Conservation (phyloP, 2,113 vertebrate genomes). For the Eretmochelys imbricata region DNA sequence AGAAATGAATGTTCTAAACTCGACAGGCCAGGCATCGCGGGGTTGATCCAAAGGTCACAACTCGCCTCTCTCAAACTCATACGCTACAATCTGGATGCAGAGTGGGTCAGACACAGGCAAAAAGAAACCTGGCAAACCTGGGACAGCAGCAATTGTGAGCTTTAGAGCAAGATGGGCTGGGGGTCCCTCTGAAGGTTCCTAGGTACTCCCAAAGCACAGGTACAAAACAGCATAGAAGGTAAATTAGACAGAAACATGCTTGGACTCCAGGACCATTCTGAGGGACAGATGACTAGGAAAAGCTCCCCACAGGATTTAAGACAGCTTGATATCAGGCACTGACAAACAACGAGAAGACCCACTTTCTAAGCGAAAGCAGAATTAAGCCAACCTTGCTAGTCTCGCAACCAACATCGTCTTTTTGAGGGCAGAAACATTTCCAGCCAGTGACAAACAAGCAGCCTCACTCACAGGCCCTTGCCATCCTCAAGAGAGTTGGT, state of each 20-base stretch:
- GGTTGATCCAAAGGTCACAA: neutral
- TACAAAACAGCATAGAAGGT: neutral
- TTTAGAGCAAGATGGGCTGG: neutral
- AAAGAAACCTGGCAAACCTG: neutral
- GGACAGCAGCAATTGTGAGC: neutral
- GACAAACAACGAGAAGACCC: neutral
- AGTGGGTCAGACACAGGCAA: neutral
- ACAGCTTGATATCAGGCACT: neutral
- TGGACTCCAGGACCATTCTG: neutral
- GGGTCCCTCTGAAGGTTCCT: too few species aligned
- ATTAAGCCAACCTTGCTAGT: neutral
- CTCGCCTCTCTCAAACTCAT: neutral
- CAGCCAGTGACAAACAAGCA: neutral
- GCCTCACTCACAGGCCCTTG: neutral
- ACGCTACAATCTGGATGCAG: neutral
- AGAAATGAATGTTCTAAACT: neutral
- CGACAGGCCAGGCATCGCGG: neutral
- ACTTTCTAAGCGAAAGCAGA: neutral
- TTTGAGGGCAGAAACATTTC: neutral
- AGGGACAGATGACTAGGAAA: neutral
- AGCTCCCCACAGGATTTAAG: neutral
- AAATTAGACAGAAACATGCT: neutral
- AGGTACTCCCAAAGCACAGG: neutral
- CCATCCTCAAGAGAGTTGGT: neutral
- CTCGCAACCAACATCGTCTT: neutral